phyloP scores from a whole-genome alignment of 1,140 invertebrate genomes.

The Chlorops oryzae region DNA sequence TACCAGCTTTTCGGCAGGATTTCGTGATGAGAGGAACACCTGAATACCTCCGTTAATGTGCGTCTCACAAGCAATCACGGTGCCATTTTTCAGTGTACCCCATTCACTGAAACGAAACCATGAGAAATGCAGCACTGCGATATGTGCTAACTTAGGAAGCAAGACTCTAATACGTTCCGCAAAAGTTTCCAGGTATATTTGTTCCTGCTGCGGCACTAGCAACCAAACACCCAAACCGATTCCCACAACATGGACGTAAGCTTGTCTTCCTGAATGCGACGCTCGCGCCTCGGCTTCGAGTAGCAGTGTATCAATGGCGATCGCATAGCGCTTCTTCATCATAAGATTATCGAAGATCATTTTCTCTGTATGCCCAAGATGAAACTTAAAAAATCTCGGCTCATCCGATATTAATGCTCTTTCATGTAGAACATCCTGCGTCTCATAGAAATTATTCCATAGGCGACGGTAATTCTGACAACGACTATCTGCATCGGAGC shows the following conservation, averaged over 20 bases:
- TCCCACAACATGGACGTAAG: slow-evolving; percentile 38
- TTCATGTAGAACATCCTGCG: slow-evolving; percentile 24
- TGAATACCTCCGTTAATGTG: slow-evolving; percentile 33
- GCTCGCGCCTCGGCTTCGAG: slow-evolving; percentile 29
- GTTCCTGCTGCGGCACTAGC: slow-evolving; percentile 17
- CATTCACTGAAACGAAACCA: slow-evolving; percentile 28
- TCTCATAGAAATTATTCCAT: slow-evolving; percentile 34
- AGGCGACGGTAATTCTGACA: slow-evolving; percentile 25
- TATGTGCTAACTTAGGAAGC: slow-evolving; percentile 19
- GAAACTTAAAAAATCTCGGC: slow-evolving; percentile 27
- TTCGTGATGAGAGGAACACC: slow-evolving; percentile 21
- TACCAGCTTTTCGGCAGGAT: slow-evolving; percentile 24
- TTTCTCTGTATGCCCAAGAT: background rate
- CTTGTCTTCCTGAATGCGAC: slow-evolving; percentile 15
- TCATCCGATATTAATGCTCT: background rate
- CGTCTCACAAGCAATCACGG: slow-evolving; percentile 8
- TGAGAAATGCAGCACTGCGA: slow-evolving; percentile 40
- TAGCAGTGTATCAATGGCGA: slow-evolving; percentile 34
- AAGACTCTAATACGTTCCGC: slow-evolving; percentile 30
- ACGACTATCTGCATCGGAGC: background rate
- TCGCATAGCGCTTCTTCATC: slow-evolving; percentile 38
- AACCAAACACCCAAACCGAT: slow-evolving; percentile 39
- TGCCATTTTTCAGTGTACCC: slow-evolving; percentile 21
- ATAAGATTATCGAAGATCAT: slow-evolving; percentile 27
- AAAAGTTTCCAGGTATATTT: slow-evolving; percentile 36